Conservation (phyloP, 2,797 vertebrate species). For the Podarcis siculus region DNA sequence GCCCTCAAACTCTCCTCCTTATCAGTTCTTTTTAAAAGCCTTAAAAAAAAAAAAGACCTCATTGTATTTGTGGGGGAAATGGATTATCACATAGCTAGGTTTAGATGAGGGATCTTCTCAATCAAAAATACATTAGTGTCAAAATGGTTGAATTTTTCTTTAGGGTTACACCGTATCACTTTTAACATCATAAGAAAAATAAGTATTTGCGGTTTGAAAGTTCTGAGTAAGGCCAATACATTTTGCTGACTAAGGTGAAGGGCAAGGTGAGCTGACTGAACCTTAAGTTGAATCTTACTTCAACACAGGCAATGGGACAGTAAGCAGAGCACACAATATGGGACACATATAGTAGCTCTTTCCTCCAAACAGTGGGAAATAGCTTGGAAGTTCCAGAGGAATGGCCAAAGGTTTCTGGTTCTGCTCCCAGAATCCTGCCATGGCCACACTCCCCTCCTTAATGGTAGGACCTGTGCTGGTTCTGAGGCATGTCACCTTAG, state of each 20-base stretch:
- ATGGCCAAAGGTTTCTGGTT: no score
- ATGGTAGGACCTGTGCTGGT: no score
- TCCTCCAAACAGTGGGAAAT: no score
- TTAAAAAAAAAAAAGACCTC: neutral
- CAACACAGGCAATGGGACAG: neutral
- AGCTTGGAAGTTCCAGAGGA: no score
- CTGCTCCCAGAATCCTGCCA: no score
- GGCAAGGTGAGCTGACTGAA: no score
- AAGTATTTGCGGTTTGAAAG: neutral
- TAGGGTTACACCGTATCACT: neutral
- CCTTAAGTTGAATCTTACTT: neutral
- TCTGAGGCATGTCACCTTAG: no score
- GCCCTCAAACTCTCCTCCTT: neutral
- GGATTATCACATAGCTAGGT: slow-evolving; percentile 16
- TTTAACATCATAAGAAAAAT: slow-evolving; percentile 31
- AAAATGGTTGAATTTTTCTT: neutral
- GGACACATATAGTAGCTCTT: no score
- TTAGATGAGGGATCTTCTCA: neutral
- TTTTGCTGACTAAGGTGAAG: neutral
- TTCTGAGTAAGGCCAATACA: neutral
- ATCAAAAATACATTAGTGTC: slow-evolving; percentile 3
- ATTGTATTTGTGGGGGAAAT: neutral
- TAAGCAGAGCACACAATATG: no score
- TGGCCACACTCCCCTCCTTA: no score
- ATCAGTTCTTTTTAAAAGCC: neutral